Evolutionary conservation across 2,797 vertebrate species (phyloP), one percentile per base, ranked within the genome.

Genomic region (Graptemys geographica): DNA sequence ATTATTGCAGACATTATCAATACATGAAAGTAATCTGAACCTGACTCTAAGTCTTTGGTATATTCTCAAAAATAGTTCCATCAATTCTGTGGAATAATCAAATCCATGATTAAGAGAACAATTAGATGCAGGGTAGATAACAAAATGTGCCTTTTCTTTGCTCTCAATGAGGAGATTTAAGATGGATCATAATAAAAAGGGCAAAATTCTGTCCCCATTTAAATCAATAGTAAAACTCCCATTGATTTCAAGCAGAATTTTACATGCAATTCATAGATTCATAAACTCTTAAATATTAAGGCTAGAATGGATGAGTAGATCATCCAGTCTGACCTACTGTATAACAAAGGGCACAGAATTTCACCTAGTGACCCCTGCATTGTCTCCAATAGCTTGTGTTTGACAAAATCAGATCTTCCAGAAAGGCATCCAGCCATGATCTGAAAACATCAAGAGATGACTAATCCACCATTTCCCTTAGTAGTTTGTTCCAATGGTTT

Each of bases 1-100:
- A 27, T 89, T 93, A 84, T 47, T 5, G 7, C 49, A 90, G 86
- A 88, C 18, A 91, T 87, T 95, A 93, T 89, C 72, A 89, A 81
- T 90, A 88, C 4, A 28, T 76, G 15, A 92, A 93, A 91, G 4
- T 6, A 76, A 53, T 95, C n/a, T 25, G 81, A 87, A 6, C 4
- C 18, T 78, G 79, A 51, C 9, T 81, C 4, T 62, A 90, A 90
- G 49, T 69, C 15, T 21, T 41, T 79, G 80, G 37, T 76, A 84
- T 33, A 72, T 44, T 84, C 47, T 55, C 56, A 92, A 90, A 28
- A 92, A 89, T 4, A 44, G 6, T 79, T 94, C 11, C n/a, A 76
- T 55, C 53, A 28, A 9, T 87, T 57, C 59, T 87, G 5, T 47
- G 27, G 87, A 95, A 92, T 56, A 1, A 51, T 33, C 31, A 90